Percentiles rank a stretch among this genome's conserved stretches.
These are phyloP conservation scores for Labeo rohita DNA, from an alignment of 2,113 vertebrate species.

Conservation along the genomic window DNA sequence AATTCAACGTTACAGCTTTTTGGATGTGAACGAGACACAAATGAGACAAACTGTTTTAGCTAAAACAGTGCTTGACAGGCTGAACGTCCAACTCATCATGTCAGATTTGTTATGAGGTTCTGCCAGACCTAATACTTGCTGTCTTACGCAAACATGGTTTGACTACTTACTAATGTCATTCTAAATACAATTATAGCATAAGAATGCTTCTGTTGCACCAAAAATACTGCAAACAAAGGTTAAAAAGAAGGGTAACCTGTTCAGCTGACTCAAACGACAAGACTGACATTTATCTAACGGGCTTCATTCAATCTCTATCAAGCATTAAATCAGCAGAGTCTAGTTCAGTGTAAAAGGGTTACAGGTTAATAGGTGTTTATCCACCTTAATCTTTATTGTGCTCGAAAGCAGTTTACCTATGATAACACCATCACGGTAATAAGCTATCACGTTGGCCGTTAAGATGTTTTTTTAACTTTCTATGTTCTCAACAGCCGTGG, in stretches of 20 bases:
- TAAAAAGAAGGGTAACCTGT: not conserved
- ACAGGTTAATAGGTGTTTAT: conserved; percentile 40
- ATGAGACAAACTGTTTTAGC: not conserved
- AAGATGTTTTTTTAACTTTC: conserved; percentile 5
- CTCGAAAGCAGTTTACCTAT: conserved; percentile 28
- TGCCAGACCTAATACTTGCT: conserved; percentile 9
- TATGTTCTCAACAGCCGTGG: conserved; percentile 8
- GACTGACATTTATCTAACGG: not conserved
- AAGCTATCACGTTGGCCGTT: conserved; percentile 1
- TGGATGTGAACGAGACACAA: not conserved
- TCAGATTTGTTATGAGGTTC: conserved; percentile 13
- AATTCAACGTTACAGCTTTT: not conserved
- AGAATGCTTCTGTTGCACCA: not conserved
- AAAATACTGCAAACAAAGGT: not conserved
- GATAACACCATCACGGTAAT: conserved; percentile 28
- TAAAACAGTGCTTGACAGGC: not conserved
- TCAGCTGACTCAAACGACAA: not conserved
- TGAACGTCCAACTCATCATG: not conserved
- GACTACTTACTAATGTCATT: not conserved
- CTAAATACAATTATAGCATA: not conserved
- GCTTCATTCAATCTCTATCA: conserved; percentile 12
- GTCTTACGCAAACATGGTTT: conserved; percentile 12
- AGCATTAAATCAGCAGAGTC: conserved; percentile 7
- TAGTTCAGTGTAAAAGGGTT: conserved; percentile 1
- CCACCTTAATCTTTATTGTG: conserved; percentile 19